phyloP scores from a whole-genome alignment of 2,888 invertebrate genomes.

The Tryphoninae sp. region DNA sequence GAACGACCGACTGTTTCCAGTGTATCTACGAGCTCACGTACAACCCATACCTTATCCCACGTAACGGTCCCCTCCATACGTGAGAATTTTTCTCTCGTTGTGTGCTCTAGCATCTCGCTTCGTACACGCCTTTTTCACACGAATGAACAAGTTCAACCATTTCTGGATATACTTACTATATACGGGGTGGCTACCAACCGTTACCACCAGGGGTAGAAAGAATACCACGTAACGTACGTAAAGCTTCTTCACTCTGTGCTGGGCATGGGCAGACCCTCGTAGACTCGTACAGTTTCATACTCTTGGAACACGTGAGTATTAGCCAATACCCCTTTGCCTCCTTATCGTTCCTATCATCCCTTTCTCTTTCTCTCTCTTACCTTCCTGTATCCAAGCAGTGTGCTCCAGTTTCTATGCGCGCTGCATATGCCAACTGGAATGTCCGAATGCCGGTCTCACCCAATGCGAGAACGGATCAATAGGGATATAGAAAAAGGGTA shows the following conservation, averaged over 20 bases:
- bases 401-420: constrained; percentile 23
- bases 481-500: not conserved
- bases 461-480: constrained; percentile 2
- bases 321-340: constrained; percentile 1
- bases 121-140: constrained; percentile 41
- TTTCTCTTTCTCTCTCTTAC: not conserved
- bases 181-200: constrained; percentile 1
- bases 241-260: constrained; percentile 41
- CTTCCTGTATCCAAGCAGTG: not conserved
- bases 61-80: constrained; percentile 37
- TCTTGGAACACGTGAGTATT: constrained; percentile 30
- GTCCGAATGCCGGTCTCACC: constrained; percentile 1
- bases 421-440: not conserved
- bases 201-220: constrained; percentile 2
- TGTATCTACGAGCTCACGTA: constrained; percentile 48
- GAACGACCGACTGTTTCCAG: constrained; percentile 26
- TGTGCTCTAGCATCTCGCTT: not conserved
- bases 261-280: constrained; percentile 8
- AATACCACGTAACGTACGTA: constrained; percentile 46
- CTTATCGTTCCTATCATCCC: not conserved
- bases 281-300: constrained; percentile 27
- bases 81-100: constrained; percentile 41
- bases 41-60: constrained; percentile 48
- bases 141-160: constrained; percentile 37
- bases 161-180: constrained; percentile 30